These are phyloP conservation scores for Eptesicus fuscus DNA, from an alignment of 2,113 vertebrate species.

Conservation along the genomic window DNA sequence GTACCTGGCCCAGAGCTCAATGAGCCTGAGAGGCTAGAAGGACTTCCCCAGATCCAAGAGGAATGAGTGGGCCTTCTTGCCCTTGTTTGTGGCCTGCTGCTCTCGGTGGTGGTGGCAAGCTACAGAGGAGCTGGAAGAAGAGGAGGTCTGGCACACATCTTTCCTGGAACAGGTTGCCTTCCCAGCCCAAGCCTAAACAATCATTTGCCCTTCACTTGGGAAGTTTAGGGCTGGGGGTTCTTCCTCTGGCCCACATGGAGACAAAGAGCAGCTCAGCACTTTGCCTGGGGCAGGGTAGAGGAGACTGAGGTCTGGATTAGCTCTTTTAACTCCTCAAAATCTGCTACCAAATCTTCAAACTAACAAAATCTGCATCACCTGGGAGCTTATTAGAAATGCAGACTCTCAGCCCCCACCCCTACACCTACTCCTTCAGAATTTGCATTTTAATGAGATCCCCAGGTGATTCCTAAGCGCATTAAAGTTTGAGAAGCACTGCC, in stretches of 20 bases:
- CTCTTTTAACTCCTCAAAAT: background rate
- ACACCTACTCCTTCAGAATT: background rate
- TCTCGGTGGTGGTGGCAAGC: background rate
- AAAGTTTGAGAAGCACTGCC: background rate
- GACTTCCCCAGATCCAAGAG: background rate
- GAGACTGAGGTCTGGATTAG: background rate
- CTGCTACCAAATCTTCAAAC: background rate
- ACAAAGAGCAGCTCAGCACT: background rate
- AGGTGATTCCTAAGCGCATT: background rate
- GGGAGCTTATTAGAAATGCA: background rate
- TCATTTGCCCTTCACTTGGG: background rate
- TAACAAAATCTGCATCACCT: background rate
- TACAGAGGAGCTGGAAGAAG: background rate
- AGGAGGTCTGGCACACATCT: background rate
- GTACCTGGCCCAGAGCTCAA: background rate
- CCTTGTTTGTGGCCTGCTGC: background rate
- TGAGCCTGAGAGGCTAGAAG: background rate
- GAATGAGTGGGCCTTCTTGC: background rate
- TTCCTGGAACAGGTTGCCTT: background rate
- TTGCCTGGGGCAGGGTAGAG: background rate
- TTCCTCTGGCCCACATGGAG: background rate
- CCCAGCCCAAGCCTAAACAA: background rate
- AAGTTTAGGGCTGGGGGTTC: background rate
- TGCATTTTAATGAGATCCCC: conserved; percentile 45
- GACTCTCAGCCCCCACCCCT: background rate